Base-by-base conservation (phyloP, 2,888 invertebrate genomes). In the Aspidapion aeneum region DNA sequence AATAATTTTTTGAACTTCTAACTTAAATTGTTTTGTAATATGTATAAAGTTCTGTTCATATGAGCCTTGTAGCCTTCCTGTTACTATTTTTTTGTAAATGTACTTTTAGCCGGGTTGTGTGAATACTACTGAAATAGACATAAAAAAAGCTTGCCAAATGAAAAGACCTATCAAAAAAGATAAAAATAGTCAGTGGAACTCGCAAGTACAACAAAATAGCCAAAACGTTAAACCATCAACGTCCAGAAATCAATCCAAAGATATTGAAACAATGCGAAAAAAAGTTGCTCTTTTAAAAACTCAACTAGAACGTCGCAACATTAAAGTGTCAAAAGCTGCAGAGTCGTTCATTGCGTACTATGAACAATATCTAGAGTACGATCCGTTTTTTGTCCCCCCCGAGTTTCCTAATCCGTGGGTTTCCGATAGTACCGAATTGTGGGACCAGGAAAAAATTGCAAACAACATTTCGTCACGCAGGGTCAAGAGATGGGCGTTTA, bases 381-480 rank as follows among this genome's bases (percentile, higher is more conserved):
- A 99, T 83, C 90, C 95, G 66, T 94, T 97, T 82, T 88, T 98
- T 67, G 94, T 94, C 7, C 87, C 91, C 21, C 93, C 96, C 1
- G 98, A 98, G 80, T 90, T 93, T 78, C 90, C 94, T 50, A 99
- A 98, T 84, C 98, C 98, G 0, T 99, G 99, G 99, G 87, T 95
- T 73, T 90, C 92, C 22, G 98, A 99, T 75, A 96, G 90, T 79
- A 90, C 92, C 1, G 98, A 99, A 77, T 89, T 95, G 78, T 99
- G 99, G 99, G 98, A 98, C 74, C 93, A 92, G 78, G 98, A 99
- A 80, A 95, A 90, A 80, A 88, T 90, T 75, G 89, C 91, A 73
- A 95, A 94, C 82, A 97, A 98, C 80, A 89, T 99, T 74, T 93
- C 98, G 58, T 86, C 92, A 16, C 88, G 98, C 21, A 87, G 96